Percentiles rank a stretch among this genome's conserved stretches.
Conservation (phyloP, 2,113 vertebrate genomes). For the Turnix velox region DNA sequence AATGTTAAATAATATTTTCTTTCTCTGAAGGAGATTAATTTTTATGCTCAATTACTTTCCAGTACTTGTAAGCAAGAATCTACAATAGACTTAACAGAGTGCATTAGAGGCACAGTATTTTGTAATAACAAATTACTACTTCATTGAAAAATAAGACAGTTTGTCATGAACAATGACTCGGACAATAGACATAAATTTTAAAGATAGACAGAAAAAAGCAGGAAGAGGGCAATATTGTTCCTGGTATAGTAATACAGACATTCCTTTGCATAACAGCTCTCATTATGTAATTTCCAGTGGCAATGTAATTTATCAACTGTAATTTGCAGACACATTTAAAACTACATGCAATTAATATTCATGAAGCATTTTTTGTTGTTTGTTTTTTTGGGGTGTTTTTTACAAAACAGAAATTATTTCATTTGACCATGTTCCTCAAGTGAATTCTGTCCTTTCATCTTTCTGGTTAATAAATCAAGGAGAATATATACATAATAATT, state of each 20-base stretch:
- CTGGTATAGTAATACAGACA: neutral
- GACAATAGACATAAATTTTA: neutral
- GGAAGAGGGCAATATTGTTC: neutral
- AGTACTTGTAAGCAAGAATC: neutral
- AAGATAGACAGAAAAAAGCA: neutral
- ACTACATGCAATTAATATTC: neutral
- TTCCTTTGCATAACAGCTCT: neutral
- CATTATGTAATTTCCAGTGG: constrained; percentile 33
- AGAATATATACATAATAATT: constrained; percentile 26
- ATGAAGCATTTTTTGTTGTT: no score
- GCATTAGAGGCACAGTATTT: neutral
- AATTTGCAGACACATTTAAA: constrained; percentile 26
- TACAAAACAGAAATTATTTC: neutral
- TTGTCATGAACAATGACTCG: neutral
- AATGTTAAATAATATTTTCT: neutral
- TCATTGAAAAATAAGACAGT: neutral
- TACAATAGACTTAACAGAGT: neutral
- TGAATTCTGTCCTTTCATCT: constrained; percentile 18
- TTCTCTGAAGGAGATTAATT: neutral
- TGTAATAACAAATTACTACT: neutral
- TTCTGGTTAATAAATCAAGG: neutral
- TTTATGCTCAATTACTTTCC: neutral
- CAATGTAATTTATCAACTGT: constrained; percentile 1
- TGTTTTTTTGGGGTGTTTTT: neutral
- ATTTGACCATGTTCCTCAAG: neutral